Conservation (phyloP, 2,113 vertebrate genomes). For the Bubo bubo region DNA sequence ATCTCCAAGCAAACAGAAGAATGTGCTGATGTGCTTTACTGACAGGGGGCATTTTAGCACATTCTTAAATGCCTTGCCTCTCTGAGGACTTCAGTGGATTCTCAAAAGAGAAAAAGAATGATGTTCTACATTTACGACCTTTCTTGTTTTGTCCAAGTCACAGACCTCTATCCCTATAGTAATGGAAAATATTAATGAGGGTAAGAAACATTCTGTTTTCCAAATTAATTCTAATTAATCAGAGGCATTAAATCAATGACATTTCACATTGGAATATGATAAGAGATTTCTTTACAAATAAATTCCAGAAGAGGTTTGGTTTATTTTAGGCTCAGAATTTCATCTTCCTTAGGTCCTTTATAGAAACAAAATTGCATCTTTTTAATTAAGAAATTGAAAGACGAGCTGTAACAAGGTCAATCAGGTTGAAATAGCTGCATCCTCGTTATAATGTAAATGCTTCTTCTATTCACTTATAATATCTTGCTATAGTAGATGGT, state of each 20-base stretch:
- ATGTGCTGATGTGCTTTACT: background rate
- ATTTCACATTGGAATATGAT: background rate
- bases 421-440: conserved; percentile 11
- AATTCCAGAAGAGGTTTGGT: background rate
- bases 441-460: conserved; percentile 28
- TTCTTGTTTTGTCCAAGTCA: conserved; percentile 3
- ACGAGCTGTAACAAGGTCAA: conserved; percentile 30
- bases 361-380: conserved; percentile 17
- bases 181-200: conserved; percentile 10
- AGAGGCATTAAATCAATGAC: conserved; percentile 15
- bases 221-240: conserved; percentile 28
- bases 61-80: background rate
- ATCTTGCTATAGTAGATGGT: background rate
- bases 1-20: background rate
- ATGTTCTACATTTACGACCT: background rate
- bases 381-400: conserved; percentile 50
- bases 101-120: background rate
- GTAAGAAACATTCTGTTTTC: conserved; percentile 20
- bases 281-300: conserved; percentile 6
- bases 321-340: conserved; percentile 55
- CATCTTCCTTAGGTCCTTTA: conserved; percentile 15
- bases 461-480: background rate
- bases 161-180: background rate
- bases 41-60: background rate
- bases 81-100: background rate